Conservation (phyloP, 2,888 invertebrate species). For the Volucella zonaria region DNA sequence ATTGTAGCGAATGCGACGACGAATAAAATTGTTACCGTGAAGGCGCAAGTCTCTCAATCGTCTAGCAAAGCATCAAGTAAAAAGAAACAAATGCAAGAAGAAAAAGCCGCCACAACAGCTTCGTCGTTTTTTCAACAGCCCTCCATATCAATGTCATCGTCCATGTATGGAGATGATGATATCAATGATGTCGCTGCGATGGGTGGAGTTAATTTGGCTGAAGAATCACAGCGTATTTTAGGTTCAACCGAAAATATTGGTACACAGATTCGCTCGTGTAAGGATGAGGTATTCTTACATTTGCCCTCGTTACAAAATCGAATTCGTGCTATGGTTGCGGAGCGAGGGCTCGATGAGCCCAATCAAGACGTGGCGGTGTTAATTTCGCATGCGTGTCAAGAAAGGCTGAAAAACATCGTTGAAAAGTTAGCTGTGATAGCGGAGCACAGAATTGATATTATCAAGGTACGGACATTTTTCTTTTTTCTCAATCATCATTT, state of each 20-base stretch:
- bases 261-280: conserved; percentile 94
- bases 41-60: conserved; percentile 82
- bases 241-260: conserved; percentile 95
- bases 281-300: conserved; percentile 94
- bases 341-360: conserved; percentile 92
- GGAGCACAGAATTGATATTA: conserved; percentile 96
- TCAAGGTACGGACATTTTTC: conserved; percentile 86
- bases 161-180: conserved; percentile 92
- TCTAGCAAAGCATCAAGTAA: conserved; percentile 85
- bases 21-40: conserved; percentile 76
- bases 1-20: conserved; percentile 67
- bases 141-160: conserved; percentile 83
- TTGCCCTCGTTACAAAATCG: conserved; percentile 89
- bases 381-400: conserved; percentile 96
- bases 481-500: background rate
- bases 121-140: conserved; percentile 84
- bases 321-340: conserved; percentile 89
- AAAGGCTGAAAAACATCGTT: conserved; percentile 93
- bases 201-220: conserved; percentile 98
- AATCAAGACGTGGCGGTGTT: conserved; percentile 92
- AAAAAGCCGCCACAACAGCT: conserved; percentile 82
- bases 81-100: conserved; percentile 90
- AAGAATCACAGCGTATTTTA: conserved; percentile 96
- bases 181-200: conserved; percentile 99
- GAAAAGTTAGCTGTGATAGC: conserved; percentile 96